Evolutionary conservation across 37 sponge, comb jelly and placozoan species (phyloP).

Genomic region (Aphrocallistes beatrix): DNA sequence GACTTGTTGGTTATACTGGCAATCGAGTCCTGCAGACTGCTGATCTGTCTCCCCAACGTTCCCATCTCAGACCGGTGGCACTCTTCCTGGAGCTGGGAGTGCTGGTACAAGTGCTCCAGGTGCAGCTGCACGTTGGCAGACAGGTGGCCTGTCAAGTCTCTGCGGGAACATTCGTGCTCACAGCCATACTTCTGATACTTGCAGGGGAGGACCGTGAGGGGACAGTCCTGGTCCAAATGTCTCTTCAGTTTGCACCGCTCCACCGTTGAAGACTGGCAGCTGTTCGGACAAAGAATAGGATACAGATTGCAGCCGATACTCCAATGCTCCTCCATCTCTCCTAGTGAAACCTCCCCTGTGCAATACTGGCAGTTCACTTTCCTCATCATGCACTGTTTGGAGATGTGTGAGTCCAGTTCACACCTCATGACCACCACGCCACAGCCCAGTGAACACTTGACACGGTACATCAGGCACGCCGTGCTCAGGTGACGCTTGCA

Average conservation of each 20-base stretch:
- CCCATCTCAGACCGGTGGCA: not conserved
- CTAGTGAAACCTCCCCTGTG: not conserved
- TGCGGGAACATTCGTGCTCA: not conserved
- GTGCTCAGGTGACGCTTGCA: slow-evolving; percentile 2
- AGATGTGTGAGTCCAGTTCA: not conserved
- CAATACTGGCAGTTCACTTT: not conserved
- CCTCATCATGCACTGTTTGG: not conserved
- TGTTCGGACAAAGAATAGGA: not conserved
- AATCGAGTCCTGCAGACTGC: not conserved
- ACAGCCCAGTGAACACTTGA: not conserved
- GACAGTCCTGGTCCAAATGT: not conserved
- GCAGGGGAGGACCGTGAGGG: not conserved
- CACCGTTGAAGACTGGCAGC: not conserved
- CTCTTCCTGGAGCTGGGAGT: not conserved
- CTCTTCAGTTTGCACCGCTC: not conserved
- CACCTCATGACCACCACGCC: not conserved
- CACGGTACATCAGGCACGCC: not conserved
- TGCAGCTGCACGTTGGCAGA: not conserved
- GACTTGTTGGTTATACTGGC: not conserved
- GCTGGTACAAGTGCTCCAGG: not conserved
- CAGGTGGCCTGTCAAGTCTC: not conserved
- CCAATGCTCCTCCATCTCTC: slow-evolving; percentile 13
- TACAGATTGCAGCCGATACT: not conserved
- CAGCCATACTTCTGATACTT: slow-evolving; percentile 1
- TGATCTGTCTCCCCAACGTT: not conserved